Conservation (phyloP, 30 jellyfish, hydroid and myxozoan species). For the Nemopilema nomurai region DNA sequence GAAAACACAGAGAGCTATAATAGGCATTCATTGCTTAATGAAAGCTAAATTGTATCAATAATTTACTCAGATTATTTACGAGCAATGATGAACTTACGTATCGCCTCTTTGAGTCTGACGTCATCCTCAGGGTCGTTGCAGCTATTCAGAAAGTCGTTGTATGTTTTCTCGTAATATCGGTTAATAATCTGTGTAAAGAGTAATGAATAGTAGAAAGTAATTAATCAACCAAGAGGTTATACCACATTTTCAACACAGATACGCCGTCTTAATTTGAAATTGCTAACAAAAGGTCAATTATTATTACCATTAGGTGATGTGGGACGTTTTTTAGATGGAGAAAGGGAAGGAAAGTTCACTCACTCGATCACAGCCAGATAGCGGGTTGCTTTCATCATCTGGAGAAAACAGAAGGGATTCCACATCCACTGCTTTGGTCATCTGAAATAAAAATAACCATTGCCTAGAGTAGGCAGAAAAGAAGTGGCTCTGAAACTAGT, state of each 20-base stretch:
- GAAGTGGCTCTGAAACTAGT: too few relatives aligned
- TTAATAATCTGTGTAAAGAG: constrained; percentile 23
- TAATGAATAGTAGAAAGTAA: not conserved
- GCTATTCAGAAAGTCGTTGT: constrained; percentile 54
- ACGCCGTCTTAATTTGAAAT: too few relatives aligned
- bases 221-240: not conserved
- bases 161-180: constrained; percentile 36
- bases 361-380: constrained; percentile 40
- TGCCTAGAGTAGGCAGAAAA: too few relatives aligned
- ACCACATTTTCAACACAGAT: not conserved
- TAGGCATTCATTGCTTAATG: too few relatives aligned
- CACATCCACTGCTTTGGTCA: constrained; percentile 8
- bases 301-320: too few relatives aligned
- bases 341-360: not conserved
- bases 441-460: not conserved
- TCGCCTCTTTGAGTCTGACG: constrained; percentile 30
- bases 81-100: constrained; percentile 29
- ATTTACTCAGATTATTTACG: too few relatives aligned
- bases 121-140: constrained; percentile 49
- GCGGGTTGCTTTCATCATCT: constrained; percentile 18
- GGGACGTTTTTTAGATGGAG: too few relatives aligned
- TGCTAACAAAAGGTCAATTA: too few relatives aligned
- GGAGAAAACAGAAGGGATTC: constrained; percentile 12
- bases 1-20: too few relatives aligned
- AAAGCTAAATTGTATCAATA: too few relatives aligned